Percentiles rank a stretch among this genome's conserved stretches.
Evolutionary conservation across 2,113 vertebrate genomes (phyloP).

Genomic region (Anoplopoma fimbria): DNA sequence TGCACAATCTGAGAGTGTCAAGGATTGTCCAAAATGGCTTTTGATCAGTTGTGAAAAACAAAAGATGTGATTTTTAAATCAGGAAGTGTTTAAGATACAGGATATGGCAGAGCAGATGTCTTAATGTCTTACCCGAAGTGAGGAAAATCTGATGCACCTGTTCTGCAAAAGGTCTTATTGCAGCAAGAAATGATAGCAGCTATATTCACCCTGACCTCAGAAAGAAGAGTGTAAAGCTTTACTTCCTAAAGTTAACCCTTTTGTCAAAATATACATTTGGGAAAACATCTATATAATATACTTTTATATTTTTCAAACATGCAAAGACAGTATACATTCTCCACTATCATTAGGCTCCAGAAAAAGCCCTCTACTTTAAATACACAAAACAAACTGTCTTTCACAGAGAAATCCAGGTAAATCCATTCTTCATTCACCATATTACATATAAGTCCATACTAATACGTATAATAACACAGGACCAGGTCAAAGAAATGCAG

Average conservation of each 20-base stretch:
- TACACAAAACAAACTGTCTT: background rate
- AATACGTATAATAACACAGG: background rate
- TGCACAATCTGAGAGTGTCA: background rate
- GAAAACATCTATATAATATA: background rate
- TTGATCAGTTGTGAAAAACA: slow-evolving; percentile 4
- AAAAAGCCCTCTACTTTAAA: background rate
- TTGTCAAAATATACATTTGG: background rate
- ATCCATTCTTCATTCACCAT: background rate
- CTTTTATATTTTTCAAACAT: background rate
- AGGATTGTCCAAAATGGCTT: background rate
- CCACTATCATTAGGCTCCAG: background rate
- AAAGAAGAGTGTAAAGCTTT: slow-evolving; percentile 18
- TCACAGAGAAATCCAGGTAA: background rate
- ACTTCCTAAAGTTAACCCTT: slow-evolving; percentile 21
- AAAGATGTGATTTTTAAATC: background rate
- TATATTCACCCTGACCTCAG: background rate
- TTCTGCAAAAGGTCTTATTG: slow-evolving; percentile 13
- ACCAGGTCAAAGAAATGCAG: background rate
- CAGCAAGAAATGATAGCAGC: background rate
- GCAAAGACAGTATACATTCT: background rate
- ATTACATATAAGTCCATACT: background rate
- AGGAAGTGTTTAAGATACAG: slow-evolving; percentile 11
- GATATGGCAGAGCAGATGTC: slow-evolving; percentile 26
- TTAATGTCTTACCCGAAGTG: slow-evolving; percentile 10
- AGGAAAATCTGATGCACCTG: slow-evolving; percentile 33